These are phyloP conservation scores for Steinernema feltiae DNA, from an alignment of 1,140 invertebrate species.

Conservation along the genomic window DNA sequence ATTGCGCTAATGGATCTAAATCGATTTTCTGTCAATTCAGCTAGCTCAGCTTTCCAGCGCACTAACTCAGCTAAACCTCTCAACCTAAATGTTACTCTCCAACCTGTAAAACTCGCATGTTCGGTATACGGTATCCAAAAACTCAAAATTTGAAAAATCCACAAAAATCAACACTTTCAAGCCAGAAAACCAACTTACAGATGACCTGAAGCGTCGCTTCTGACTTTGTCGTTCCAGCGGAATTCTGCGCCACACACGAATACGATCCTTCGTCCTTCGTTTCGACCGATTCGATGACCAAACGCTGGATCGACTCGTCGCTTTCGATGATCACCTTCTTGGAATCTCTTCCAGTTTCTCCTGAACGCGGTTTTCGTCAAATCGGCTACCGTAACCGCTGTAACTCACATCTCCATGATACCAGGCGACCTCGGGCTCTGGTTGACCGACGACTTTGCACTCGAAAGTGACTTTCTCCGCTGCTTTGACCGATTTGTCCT, in stretches of 20 bases:
- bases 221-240: conserved; percentile 43
- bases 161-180: too few relatives aligned
- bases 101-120: too few relatives aligned
- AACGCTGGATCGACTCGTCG: conserved; percentile 39
- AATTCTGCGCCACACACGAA: conserved; percentile 48
- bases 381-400: too few relatives aligned
- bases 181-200: not conserved
- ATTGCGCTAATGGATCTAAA: too few relatives aligned
- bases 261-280: conserved; percentile 42
- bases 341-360: not conserved
- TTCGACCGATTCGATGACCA: conserved; percentile 46
- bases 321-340: conserved; percentile 40
- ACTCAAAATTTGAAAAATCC: too few relatives aligned
- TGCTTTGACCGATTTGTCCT: conserved; percentile 82
- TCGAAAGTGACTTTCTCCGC: conserved; percentile 71
- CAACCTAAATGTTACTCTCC: too few relatives aligned
- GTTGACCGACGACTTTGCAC: conserved; percentile 69
- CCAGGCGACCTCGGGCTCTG: conserved; percentile 67
- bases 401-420: conserved; percentile 54
- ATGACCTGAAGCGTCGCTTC: conserved; percentile 43
- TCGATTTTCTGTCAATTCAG: too few relatives aligned
- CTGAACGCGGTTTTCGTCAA: too few relatives aligned
- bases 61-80: too few relatives aligned
- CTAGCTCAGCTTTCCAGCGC: too few relatives aligned
- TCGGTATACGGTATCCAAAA: too few relatives aligned